Evolutionary conservation across 1,140 invertebrate species (phyloP).

Genomic region (Zaprionus ornatus): DNA sequence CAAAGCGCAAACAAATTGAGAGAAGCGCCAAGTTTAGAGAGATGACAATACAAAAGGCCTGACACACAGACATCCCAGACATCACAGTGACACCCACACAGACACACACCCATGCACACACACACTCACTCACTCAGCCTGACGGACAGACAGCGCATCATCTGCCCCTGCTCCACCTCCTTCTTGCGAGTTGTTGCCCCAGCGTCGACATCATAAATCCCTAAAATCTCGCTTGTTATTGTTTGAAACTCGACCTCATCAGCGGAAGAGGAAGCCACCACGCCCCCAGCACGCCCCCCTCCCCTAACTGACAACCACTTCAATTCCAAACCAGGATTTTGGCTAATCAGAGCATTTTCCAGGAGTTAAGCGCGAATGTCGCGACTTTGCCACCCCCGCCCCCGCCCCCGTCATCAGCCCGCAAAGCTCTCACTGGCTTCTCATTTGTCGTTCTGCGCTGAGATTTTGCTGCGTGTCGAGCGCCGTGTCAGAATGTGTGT

Average conservation of each 20-base stretch:
- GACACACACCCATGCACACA: neutral
- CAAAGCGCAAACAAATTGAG: slow-evolving; percentile 74
- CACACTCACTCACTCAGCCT: neutral
- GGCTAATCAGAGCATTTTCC: slow-evolving; percentile 70
- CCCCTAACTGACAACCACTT: slow-evolving; percentile 48
- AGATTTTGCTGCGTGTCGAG: slow-evolving; percentile 32
- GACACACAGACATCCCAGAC: slow-evolving; percentile 10
- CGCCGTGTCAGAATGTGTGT: slow-evolving; percentile 21
- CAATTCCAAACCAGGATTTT: slow-evolving; percentile 40
- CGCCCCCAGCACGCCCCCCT: neutral
- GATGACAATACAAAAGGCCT: slow-evolving; percentile 62
- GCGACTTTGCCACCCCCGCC: slow-evolving; percentile 41
- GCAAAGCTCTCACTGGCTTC: slow-evolving; percentile 15
- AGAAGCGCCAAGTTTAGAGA: slow-evolving; percentile 47
- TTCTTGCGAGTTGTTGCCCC: neutral
- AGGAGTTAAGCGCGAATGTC: slow-evolving; percentile 63
- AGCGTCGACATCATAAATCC: slow-evolving; percentile 72
- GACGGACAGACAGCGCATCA: neutral
- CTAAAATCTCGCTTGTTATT: slow-evolving; percentile 77
- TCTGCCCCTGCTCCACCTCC: neutral
- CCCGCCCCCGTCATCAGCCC: neutral
- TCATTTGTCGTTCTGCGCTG: slow-evolving; percentile 43
- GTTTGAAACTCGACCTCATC: slow-evolving; percentile 77
- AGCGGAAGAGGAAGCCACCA: slow-evolving; percentile 35
- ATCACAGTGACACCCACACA: neutral